phyloP scores from a whole-genome alignment of 2,113 vertebrate species.

The Semnopithecus entellus region DNA sequence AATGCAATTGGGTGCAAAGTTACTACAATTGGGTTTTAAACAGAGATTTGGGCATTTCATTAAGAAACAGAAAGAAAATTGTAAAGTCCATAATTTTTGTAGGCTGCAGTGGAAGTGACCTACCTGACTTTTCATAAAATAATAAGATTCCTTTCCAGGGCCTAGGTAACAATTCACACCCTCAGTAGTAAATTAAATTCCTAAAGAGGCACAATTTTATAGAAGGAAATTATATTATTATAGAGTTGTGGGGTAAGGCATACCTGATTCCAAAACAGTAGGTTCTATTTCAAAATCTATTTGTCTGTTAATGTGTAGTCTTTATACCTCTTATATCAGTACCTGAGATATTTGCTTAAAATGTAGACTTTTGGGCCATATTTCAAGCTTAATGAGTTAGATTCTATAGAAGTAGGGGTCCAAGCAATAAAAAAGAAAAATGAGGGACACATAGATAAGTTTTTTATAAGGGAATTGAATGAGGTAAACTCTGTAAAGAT shows the following conservation, averaged over 20 bases:
- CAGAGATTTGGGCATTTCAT: not conserved
- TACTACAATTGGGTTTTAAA: not conserved
- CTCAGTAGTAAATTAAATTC: not conserved
- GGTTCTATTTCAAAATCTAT: not conserved
- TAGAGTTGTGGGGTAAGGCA: not conserved
- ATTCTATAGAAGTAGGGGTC: not conserved
- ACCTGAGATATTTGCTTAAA: not conserved
- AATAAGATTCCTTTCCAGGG: not conserved
- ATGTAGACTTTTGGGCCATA: not conserved
- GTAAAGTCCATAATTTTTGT: not conserved
- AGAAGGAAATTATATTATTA: not conserved
- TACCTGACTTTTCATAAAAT: slow-evolving; percentile 34
- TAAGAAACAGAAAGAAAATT: not conserved
- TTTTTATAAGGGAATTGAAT: not conserved
- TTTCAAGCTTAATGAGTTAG: not conserved
- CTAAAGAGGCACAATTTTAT: not conserved
- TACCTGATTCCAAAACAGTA: not conserved
- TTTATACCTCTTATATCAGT: not conserved
- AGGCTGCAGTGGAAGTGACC: not conserved
- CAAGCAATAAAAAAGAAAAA: not conserved
- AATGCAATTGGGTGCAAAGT: not conserved
- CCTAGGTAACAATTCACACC: not conserved
- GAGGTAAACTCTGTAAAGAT: not conserved
- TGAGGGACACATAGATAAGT: not conserved
- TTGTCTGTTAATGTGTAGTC: not conserved